Evolutionary conservation across 2,797 vertebrate species (phyloP), one percentile per base, ranked within the genome.

Genomic region (Ctenosaura bakeri): DNA sequence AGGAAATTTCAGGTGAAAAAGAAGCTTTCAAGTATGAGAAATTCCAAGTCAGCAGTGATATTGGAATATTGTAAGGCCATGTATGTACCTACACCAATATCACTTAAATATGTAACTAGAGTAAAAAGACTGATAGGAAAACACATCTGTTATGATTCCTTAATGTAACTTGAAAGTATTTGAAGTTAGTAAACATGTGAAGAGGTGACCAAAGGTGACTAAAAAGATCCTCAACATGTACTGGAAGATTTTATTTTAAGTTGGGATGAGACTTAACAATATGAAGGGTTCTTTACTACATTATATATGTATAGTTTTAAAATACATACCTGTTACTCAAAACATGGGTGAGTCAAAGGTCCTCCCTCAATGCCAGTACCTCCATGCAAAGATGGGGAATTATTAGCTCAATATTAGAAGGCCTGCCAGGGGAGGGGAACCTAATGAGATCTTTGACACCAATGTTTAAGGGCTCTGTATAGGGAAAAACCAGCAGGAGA

Each of bases 71-170:
- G 42, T 46, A 46, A 46, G 42, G 42, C 42, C 42, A 46, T 46
- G 42, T 46, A 46, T 46, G 42, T 46, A 46, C 42, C 42, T 46
- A 46, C n/a, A 82, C 54, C 54, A 35, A 82, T 62, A 32, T 59
- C 54, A 82, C 59, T 82, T 62, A 59, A 82, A 82, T 82, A 82
- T 62, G 54, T 35, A 82, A 59, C 38, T 38, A 82, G 54, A n/a
- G 9, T 32, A 29, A 38, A 32, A 82, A 56, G 54, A 82, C 54
- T 82, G 35, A 59, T 82, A 32, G 59, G 80, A 35, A 82, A 59
- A 59, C 35, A 10, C 54, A 82, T 82, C 54, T 82, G 54, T 56
- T 82, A 82, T 9, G 20, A 18, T 5, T 62, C 35, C 59, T 82
- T 62, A 82, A 62, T 82, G 80, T 29, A 59, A 82, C 13, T 20